These are phyloP conservation scores for Myrmophylax atrothorax DNA, from an alignment of 2,113 vertebrate species.

Conservation along the genomic window DNA sequence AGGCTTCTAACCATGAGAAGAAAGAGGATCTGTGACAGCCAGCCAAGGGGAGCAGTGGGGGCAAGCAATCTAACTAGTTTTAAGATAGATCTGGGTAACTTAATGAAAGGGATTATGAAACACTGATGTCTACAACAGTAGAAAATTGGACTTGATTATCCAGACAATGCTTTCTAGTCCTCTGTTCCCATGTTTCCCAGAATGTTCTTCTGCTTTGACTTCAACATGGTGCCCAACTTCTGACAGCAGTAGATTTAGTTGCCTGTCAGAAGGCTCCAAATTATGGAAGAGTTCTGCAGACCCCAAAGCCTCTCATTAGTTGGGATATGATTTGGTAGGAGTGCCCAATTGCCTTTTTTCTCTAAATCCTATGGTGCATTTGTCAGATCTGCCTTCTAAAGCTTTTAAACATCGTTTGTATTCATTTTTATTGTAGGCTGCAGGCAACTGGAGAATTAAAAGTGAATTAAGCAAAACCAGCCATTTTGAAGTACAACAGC, in stretches of 20 bases:
- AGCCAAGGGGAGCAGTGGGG: slow-evolving; percentile 43
- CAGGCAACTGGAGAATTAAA: slow-evolving; percentile 22
- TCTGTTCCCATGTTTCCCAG: not conserved
- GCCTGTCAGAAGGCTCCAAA: not conserved
- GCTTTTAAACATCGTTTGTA: slow-evolving; percentile 37
- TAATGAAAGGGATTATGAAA: slow-evolving; percentile 62
- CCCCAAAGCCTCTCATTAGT: slow-evolving; percentile 51
- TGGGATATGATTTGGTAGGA: slow-evolving; percentile 49
- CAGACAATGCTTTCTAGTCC: not conserved
- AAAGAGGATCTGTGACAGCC: slow-evolving; percentile 36
- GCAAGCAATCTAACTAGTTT: slow-evolving; percentile 14
- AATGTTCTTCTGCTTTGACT: slow-evolving; percentile 20
- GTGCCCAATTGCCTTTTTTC: slow-evolving; percentile 30
- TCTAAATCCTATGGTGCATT: slow-evolving; percentile 34
- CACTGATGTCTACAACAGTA: not conserved
- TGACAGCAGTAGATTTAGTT: slow-evolving; percentile 26
- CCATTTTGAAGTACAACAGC: slow-evolving; percentile 21
- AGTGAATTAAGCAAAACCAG: slow-evolving; percentile 8
- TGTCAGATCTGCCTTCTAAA: slow-evolving; percentile 58
- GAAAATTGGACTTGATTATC: slow-evolving; percentile 29
- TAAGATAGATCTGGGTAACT: slow-evolving; percentile 61
- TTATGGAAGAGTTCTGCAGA: not conserved
- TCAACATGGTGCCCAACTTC: slow-evolving; percentile 1
- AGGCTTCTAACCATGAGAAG: slow-evolving; percentile 63
- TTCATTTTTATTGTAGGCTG: slow-evolving; percentile 37